Evolutionary conservation across 1,140 invertebrate species (phyloP), one percentile per base, ranked within the genome.

Genomic region (Calliphora vicina): DNA sequence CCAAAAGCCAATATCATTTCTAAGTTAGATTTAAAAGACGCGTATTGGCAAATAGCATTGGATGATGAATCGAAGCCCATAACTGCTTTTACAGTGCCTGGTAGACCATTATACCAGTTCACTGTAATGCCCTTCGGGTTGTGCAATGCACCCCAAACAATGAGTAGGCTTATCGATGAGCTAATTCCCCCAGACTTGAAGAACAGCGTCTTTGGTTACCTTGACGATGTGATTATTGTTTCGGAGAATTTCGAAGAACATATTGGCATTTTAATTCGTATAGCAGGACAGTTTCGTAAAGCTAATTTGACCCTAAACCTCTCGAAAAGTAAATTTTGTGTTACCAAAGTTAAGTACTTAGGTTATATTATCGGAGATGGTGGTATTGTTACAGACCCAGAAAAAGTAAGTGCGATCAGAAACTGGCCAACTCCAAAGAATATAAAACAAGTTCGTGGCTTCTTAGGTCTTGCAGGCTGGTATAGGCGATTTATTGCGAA

Each of bases 1-100:
- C 72, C 72, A 29, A 73, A 73, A 27, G 72, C 26, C 26, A 73
- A 73, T 27, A 73, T 73, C 0, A 73, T 73, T 13, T 27, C 72
- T 1, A 73, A 73, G 26, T 73, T 73, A 73, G 26, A 73, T 27
- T 27, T 73, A 12, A 73, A 73, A 73, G 72, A 73, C 26, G 72
- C 72, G 17, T 29, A 73, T 27, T 73, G 72, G 26, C 72, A 73
- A 29, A 85, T 91, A 3, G 85, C 85, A 0, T 25, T 92, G 2
- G 84, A 73, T 73, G 72, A 73, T 26, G 13, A 73, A 73, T 73
- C 72, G 1, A 73, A 73, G 29, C 72, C 72, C 15, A 26, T 73
- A 27, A n/a, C n/a, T n/a, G n/a, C n/a, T n/a, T n/a, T n/a, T n/a
- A n/a, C n/a, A n/a, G n/a, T n/a, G n/a, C n/a, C n/a, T n/a, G n/a